Percentiles rank a stretch among this genome's conserved stretches.
These are phyloP conservation scores for Peromyscus leucopus DNA, from an alignment of 2,113 vertebrate genomes.

Conservation along the genomic window DNA sequence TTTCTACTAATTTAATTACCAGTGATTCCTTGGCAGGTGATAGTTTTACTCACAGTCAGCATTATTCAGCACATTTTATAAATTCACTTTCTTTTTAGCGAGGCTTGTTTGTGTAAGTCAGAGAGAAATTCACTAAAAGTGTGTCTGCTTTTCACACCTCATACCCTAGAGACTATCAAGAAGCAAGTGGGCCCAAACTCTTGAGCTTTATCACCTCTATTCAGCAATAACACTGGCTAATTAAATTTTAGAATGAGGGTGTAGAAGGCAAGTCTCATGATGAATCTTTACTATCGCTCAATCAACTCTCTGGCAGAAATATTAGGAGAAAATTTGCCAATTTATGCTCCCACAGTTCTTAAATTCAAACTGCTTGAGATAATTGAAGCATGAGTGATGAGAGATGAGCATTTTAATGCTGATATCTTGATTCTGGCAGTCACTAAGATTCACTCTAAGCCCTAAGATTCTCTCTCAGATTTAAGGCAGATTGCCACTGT, in stretches of 20 bases:
- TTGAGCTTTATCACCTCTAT: neutral
- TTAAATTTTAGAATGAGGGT: conserved; percentile 59
- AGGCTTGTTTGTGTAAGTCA: conserved; percentile 58
- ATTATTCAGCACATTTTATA: conserved; percentile 58
- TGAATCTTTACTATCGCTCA: conserved; percentile 48
- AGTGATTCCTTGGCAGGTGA: conserved; percentile 25
- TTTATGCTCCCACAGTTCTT: neutral
- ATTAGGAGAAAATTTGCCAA: conserved; percentile 49
- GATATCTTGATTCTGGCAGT: conserved; percentile 54
- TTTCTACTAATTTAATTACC: conserved; percentile 74
- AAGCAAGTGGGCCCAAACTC: neutral
- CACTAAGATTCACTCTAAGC: neutral
- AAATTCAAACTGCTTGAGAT: conserved; percentile 59
- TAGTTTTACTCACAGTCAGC: conserved; percentile 19
- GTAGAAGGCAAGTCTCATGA: conserved; percentile 61
- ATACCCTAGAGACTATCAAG: conserved; percentile 3
- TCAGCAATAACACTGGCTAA: conserved; percentile 39
- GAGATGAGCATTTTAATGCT: conserved; percentile 52
- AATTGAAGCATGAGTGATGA: conserved; percentile 10
- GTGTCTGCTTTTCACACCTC: conserved; percentile 8
- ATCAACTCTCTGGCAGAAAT: conserved; percentile 44
- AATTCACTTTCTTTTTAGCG: conserved; percentile 28
- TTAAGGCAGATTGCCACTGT: conserved; percentile 39
- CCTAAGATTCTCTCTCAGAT: conserved; percentile 28
- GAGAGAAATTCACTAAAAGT: conserved; percentile 28